These are phyloP conservation scores for Trichogramma dendrolimi DNA, from an alignment of 2,888 invertebrate genomes.

Conservation along the genomic window DNA sequence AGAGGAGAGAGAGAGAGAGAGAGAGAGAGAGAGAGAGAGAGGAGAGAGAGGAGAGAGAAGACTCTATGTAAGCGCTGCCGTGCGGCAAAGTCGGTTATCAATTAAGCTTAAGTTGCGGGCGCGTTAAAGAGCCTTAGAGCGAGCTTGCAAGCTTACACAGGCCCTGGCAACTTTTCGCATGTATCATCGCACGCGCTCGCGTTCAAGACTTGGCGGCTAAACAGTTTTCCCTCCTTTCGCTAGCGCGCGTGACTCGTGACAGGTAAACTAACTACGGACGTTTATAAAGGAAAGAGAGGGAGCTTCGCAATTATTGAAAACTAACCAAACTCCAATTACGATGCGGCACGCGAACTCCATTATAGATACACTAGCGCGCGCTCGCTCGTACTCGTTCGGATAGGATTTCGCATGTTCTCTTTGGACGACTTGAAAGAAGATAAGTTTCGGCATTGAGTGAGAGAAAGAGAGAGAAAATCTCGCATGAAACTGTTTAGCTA, in stretches of 20 bases:
- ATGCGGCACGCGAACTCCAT: slow-evolving; percentile 29
- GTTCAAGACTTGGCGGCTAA: neutral
- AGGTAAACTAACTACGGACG: slow-evolving; percentile 35
- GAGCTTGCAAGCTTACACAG: neutral
- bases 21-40: neutral
- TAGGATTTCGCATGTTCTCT: too few relatives aligned
- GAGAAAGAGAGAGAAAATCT: too few relatives aligned
- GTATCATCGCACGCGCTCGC: slow-evolving; percentile 8
- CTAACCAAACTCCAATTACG: slow-evolving; percentile 39
- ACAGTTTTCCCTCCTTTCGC: slow-evolving; percentile 9
- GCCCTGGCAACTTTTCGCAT: neutral
- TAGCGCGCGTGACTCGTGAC: slow-evolving; percentile 18
- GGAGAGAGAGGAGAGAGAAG: too few relatives aligned
- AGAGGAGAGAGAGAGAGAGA: neutral
- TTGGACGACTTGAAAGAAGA: too few relatives aligned
- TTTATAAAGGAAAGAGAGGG: neutral
- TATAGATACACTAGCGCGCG: too few relatives aligned
- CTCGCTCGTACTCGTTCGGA: too few relatives aligned
- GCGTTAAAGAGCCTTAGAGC: slow-evolving; percentile 10
- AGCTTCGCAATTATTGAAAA: slow-evolving; percentile 38
- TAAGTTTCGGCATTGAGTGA: too few relatives aligned
- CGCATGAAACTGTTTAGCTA: too few relatives aligned
- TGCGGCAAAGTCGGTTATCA: slow-evolving; percentile 18
- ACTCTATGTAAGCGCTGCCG: neutral
- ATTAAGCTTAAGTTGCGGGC: slow-evolving; percentile 20